Percentiles rank a stretch among this genome's conserved stretches.
These are phyloP conservation scores for Xerus rutilus DNA, from an alignment of 2,797 vertebrate genomes.

Conservation along the genomic window DNA sequence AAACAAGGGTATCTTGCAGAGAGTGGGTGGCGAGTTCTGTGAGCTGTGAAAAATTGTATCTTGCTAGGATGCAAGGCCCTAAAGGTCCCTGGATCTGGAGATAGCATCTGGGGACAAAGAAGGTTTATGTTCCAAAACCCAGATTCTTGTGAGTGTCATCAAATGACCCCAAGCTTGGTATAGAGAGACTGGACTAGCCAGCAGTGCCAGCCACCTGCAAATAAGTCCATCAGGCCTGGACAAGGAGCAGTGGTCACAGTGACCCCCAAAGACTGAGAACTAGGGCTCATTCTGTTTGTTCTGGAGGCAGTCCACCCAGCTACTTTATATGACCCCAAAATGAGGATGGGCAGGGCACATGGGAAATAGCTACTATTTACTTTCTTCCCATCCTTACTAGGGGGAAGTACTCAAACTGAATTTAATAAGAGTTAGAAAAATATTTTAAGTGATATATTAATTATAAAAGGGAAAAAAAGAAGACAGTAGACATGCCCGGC, in stretches of 20 bases:
- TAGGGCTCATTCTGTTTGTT: background rate
- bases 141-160: background rate
- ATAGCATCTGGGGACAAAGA: background rate
- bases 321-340: background rate
- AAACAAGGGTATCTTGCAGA: background rate
- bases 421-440: background rate
- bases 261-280: background rate
- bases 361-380: background rate
- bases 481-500: background rate
- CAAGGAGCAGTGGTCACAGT: background rate
- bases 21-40: background rate
- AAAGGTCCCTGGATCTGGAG: background rate
- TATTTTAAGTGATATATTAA: background rate
- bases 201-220: background rate
- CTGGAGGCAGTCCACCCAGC: background rate
- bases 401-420: background rate
- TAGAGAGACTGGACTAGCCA: background rate
- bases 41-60: background rate
- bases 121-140: background rate
- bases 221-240: background rate
- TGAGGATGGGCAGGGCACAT: background rate
- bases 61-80: too few relatives aligned
- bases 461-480: background rate
- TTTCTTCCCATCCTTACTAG: background rate
- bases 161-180: background rate